Base-by-base conservation (phyloP, 2,797 vertebrate species). In the Pipistrellus pygmaeus region DNA sequence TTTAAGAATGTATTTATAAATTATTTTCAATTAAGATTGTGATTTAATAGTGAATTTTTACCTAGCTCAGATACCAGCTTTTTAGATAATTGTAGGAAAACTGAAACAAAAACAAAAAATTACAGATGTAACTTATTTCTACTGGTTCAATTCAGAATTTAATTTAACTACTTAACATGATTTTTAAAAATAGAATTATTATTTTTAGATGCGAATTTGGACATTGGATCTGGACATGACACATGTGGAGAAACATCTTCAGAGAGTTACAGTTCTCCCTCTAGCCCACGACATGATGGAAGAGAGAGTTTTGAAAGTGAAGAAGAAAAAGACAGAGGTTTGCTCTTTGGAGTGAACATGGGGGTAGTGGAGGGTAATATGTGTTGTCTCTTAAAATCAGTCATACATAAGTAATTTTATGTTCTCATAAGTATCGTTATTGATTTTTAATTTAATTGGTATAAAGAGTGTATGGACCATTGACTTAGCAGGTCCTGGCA, bases 181-280 rank as follows among this genome's bases (percentile, higher is more conserved):
- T 97, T 75, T 97, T 96, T 97, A 93, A 97, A 97, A 93, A 91
- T 95, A 38, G 93, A 73, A 38, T 95, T 97, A 93, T 96, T 98
- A 82, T 98, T 98, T 98, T 96, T 98, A 99, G 98, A 98, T 98
- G 96, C 97, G 97, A 98, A 97, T 97, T 97, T 98, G 98, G 98
- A 98, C 25, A 92, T 97, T 95, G 98, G 98, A 94, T 99, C 98
- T 94, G 98, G 99, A 96, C 98, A 98, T 17, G 99, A 99, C 91
- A 99, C 98, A 0, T 99, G 98, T 96, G 99, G 99, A 96, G 99
- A 99, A 97, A 99, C 99, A 0, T 99, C 99, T 18, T 99, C 99
- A 64, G 99, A 99, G 98, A 99, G 99, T 98, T 99, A 98, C 98
- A 99, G 99, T 98, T 99, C 99, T 94, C 99, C 99, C 30, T 99